Conservation (phyloP, 2,113 vertebrate species). For the Guaruba guarouba region DNA sequence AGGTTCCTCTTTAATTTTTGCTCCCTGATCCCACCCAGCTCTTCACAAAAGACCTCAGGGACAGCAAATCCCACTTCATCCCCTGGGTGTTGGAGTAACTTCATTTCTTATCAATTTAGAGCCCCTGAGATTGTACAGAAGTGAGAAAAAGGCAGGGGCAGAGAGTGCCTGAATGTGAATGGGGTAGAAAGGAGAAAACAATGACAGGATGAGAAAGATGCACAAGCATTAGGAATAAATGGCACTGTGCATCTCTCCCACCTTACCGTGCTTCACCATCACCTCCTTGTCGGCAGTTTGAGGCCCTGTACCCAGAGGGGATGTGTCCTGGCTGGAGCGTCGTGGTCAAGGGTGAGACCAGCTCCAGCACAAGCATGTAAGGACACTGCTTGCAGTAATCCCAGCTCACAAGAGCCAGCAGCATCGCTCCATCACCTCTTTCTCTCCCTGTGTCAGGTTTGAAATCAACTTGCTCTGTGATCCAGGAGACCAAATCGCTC, state of each 20-base stretch:
- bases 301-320: conserved; percentile 80
- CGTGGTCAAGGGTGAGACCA: conserved; percentile 73
- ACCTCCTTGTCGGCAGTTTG: conserved; percentile 64
- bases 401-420: fast-evolving
- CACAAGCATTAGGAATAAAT: background rate
- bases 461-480: conserved; percentile 81
- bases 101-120: background rate
- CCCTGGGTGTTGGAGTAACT: background rate
- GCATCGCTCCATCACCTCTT: background rate
- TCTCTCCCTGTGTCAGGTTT: conserved; percentile 67
- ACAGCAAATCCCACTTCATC: background rate
- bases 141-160: background rate
- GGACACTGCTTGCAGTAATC: background rate
- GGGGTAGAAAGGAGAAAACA: background rate
- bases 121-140: background rate
- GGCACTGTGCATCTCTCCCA: background rate
- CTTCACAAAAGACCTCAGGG: background rate
- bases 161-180: background rate
- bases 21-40: background rate
- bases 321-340: conserved; percentile 81
- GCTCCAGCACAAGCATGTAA: conserved; percentile 73
- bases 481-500: conserved; percentile 73
- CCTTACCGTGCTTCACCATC: background rate
- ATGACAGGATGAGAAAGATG: background rate
- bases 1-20: background rate